A percentile compares a stretch with the other conserved stretches of the same genome.
Evolutionary conservation across 2,888 invertebrate genomes (phyloP).

Genomic region (Mesochorus sp.): DNA sequence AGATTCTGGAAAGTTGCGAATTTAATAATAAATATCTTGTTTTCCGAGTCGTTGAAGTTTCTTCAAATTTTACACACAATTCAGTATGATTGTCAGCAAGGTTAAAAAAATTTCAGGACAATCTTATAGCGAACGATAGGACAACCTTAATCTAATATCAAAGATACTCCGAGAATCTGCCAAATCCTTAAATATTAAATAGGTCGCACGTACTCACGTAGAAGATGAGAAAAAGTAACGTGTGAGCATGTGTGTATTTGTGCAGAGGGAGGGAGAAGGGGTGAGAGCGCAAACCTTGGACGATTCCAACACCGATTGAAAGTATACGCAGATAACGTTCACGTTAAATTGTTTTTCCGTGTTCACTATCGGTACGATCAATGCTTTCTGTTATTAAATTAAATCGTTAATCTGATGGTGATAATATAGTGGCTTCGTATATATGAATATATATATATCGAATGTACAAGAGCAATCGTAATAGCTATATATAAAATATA

Average conservation of each 20-base stretch:
- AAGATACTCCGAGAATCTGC: too few species aligned
- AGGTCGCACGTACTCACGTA: slow-evolving; percentile 11
- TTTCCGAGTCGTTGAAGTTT: too few species aligned
- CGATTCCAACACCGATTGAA: slow-evolving; percentile 45
- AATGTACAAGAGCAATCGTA: slow-evolving; percentile 28
- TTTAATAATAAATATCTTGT: too few species aligned
- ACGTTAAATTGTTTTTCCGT: slow-evolving; percentile 75
- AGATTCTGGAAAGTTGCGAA: too few species aligned
- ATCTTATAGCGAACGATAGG: too few species aligned
- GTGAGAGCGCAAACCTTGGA: slow-evolving; percentile 19
- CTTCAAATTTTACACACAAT: too few species aligned
- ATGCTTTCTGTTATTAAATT: slow-evolving; percentile 74
- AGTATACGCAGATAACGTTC: slow-evolving; percentile 59
- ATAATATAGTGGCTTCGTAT: slow-evolving; percentile 70
- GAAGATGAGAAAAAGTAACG: slow-evolving; percentile 13
- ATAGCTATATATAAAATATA: slow-evolving; percentile 35
- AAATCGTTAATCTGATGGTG: slow-evolving; percentile 76
- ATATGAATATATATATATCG: slow-evolving; percentile 14
- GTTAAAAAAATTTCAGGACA: too few species aligned
- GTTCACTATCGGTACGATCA: slow-evolving; percentile 74
- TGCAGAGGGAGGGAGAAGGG: too few species aligned
- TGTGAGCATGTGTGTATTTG: background rate
- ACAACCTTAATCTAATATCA: too few species aligned
- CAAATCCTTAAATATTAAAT: too few species aligned
- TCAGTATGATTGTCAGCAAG: too few species aligned